A percentile compares a stretch with the other conserved stretches of the same genome.
These are phyloP conservation scores for Triplophysa yarkandensis DNA, from an alignment of 2,797 vertebrate genomes.

Conservation along the genomic window DNA sequence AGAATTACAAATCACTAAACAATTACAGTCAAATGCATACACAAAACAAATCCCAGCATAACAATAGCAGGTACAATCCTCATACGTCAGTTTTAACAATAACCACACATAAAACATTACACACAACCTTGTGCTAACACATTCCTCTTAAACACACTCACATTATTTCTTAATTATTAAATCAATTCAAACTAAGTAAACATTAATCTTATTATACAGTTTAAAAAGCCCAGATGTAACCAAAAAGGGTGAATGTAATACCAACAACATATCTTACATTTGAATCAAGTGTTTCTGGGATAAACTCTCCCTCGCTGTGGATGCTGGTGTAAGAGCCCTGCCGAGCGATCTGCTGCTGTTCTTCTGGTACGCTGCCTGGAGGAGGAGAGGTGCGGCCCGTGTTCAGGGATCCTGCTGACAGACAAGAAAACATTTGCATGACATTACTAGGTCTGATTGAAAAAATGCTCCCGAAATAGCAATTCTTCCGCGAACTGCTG, in stretches of 20 bases:
- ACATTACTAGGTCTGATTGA: not conserved
- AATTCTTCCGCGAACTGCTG: not conserved
- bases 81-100: too few relatives aligned
- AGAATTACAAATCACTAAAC: too few relatives aligned
- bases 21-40: too few relatives aligned
- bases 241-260: not conserved
- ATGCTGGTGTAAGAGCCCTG: conserved; percentile 95
- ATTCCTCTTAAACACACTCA: too few relatives aligned
- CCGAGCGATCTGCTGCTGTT: conserved; percentile 92
- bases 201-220: too few relatives aligned
- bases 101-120: too few relatives aligned
- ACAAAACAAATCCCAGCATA: too few relatives aligned
- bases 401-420: conserved; percentile 83
- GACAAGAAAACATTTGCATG: conserved; percentile 6
- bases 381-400: conserved; percentile 88
- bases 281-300: conserved; percentile 85
- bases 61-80: too few relatives aligned
- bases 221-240: not conserved
- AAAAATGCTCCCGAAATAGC: conserved; percentile 9
- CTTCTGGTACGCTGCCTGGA: conserved; percentile 88
- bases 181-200: too few relatives aligned
- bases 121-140: too few relatives aligned
- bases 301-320: conserved; percentile 93
- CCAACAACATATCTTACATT: conserved; percentile 71
- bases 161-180: too few relatives aligned